Evolutionary conservation across 2,888 invertebrate genomes (phyloP).

Genomic region (Panzeria rudis): DNA sequence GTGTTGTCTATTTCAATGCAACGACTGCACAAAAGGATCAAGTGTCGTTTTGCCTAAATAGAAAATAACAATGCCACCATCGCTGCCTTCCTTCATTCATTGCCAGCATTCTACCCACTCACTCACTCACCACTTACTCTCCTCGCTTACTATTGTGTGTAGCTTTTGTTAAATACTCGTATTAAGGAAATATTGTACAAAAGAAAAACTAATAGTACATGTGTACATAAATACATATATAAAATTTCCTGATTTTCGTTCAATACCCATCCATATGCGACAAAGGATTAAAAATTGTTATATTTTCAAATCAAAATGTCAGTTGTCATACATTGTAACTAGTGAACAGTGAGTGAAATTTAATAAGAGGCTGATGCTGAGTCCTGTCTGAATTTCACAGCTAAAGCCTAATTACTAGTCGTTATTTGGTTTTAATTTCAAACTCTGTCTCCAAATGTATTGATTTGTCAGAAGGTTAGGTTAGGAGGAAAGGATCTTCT

Average conservation of each 20-base stretch:
- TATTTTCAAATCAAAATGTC: slow-evolving; percentile 54
- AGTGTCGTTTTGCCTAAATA: slow-evolving; percentile 63
- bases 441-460: too few relatives aligned
- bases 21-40: slow-evolving; percentile 56
- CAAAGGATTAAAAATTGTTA: slow-evolving; percentile 58
- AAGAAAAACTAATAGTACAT: slow-evolving; percentile 15
- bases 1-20: slow-evolving; percentile 43
- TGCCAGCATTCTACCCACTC: slow-evolving; percentile 37
- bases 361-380: background rate
- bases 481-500: too few relatives aligned
- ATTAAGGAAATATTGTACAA: slow-evolving; percentile 36
- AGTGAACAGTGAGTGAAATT: slow-evolving; percentile 6
- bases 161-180: slow-evolving; percentile 36
- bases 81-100: slow-evolving; percentile 24
- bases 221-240: background rate
- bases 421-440: too few relatives aligned
- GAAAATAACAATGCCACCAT: slow-evolving; percentile 46
- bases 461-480: too few relatives aligned
- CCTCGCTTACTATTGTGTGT: slow-evolving; percentile 36
- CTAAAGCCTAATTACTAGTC: too few relatives aligned
- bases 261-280: slow-evolving; percentile 45
- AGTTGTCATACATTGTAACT: slow-evolving; percentile 27
- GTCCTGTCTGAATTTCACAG: too few relatives aligned
- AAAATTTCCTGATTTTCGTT: slow-evolving; percentile 53
- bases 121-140: slow-evolving; percentile 17